phyloP scores from a whole-genome alignment of 2,888 invertebrate species.

The Drosophila monieri region DNA sequence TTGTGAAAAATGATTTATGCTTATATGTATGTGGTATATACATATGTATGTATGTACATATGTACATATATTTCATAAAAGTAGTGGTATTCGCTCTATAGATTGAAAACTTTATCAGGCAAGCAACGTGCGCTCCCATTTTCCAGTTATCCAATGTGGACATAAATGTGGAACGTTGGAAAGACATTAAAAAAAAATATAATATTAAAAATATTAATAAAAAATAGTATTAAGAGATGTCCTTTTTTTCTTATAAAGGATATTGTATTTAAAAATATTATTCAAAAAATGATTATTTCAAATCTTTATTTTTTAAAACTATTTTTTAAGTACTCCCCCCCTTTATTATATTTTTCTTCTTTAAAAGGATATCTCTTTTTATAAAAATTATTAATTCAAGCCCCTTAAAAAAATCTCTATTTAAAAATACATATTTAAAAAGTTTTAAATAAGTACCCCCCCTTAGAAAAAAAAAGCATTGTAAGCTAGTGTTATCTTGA shows the following conservation, averaged over 20 bases:
- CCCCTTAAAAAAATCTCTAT: too few species aligned
- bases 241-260: too few species aligned
- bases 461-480: not conserved
- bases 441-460: not conserved
- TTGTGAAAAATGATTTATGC: slow-evolving; percentile 47
- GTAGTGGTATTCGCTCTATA: slow-evolving; percentile 22
- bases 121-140: slow-evolving; percentile 24
- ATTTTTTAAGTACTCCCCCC: too few species aligned
- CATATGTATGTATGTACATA: not conserved
- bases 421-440: not conserved
- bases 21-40: not conserved
- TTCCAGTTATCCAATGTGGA: slow-evolving; percentile 27
- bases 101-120: slow-evolving; percentile 63
- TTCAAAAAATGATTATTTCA: too few species aligned
- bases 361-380: too few species aligned
- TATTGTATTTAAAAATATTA: too few species aligned
- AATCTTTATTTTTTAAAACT: too few species aligned
- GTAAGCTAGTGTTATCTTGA: slow-evolving; percentile 5
- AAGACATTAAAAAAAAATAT: too few species aligned
- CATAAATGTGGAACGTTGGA: slow-evolving; percentile 14
- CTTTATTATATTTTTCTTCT: too few species aligned
- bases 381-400: not conserved
- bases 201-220: not conserved
- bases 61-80: slow-evolving; percentile 15
- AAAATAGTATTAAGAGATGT: not conserved